Evolutionary conservation across 2,888 invertebrate species (phyloP).

Genomic region (Pyrochroa serraticornis): DNA sequence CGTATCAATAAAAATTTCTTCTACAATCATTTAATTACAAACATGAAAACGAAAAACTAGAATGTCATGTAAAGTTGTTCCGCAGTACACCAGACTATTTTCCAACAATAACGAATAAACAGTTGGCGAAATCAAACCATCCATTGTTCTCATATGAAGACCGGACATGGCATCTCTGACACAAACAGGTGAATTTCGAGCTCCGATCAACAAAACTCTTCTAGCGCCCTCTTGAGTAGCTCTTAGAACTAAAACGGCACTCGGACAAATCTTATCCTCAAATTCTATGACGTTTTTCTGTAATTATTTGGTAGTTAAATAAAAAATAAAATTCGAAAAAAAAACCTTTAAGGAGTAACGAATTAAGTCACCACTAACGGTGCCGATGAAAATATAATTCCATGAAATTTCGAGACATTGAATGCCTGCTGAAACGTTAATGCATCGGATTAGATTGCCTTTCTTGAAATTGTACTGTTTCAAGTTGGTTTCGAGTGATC

Average conservation of each 20-base stretch:
- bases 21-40: conserved; percentile 59
- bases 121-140: conserved; percentile 65
- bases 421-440: conserved; percentile 67
- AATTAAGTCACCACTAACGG: conserved; percentile 72
- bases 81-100: conserved; percentile 75
- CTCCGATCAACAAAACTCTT: conserved; percentile 72
- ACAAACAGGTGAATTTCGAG: conserved; percentile 71
- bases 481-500: conserved; percentile 67
- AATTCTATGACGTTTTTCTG: conserved; percentile 47
- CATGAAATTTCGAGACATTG: conserved; percentile 78
- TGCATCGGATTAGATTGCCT: conserved; percentile 61
- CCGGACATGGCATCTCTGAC: conserved; percentile 77
- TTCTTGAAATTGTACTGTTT: conserved; percentile 67
- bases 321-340: conserved; percentile 1
- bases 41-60: conserved; percentile 77
- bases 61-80: conserved; percentile 74
- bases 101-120: conserved; percentile 75
- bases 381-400: conserved; percentile 75
- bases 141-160: conserved; percentile 68
- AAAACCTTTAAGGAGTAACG: conserved; percentile 65
- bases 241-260: conserved; percentile 71
- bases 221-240: conserved; percentile 77
- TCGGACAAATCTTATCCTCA: conserved; percentile 62
- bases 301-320: conserved; percentile 20
- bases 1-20: neutral